Evolutionary conservation across 2,113 vertebrate genomes (phyloP).

Genomic region (Dendrocopos noguchii): DNA sequence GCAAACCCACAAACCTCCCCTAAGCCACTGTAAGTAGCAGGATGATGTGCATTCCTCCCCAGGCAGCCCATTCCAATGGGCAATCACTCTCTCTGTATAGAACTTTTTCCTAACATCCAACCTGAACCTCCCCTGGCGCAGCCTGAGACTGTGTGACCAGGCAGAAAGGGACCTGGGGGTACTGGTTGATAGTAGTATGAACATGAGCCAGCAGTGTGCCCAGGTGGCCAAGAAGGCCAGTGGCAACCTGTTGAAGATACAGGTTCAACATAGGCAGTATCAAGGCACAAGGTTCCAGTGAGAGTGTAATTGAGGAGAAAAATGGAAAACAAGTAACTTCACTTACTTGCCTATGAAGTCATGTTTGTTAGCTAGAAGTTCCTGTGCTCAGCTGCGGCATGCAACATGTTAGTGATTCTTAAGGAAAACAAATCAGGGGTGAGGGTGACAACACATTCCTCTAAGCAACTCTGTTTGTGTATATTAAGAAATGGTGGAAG

Average conservation of each 20-base stretch:
- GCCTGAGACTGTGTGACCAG: too few relatives aligned
- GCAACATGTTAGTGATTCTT: background rate
- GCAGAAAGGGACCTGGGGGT: too few relatives aligned
- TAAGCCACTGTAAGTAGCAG: too few relatives aligned
- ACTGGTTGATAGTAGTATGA: too few relatives aligned
- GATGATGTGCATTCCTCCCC: too few relatives aligned
- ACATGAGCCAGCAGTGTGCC: too few relatives aligned
- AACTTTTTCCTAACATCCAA: too few relatives aligned
- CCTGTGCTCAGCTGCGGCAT: background rate
- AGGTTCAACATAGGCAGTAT: background rate
- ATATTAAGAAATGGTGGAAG: background rate
- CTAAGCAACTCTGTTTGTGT: background rate
- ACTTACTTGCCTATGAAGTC: background rate
- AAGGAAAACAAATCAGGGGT: background rate
- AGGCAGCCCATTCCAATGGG: too few relatives aligned
- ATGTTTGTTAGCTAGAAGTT: background rate
- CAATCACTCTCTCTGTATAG: too few relatives aligned
- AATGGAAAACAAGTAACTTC: background rate
- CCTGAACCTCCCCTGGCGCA: too few relatives aligned
- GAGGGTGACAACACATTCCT: background rate
- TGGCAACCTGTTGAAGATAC: background rate
- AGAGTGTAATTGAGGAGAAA: background rate
- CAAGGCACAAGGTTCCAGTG: background rate
- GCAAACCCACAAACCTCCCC: too few relatives aligned
- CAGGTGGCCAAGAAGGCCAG: too few relatives aligned